Evolutionary conservation across 2,113 vertebrate genomes (phyloP).

Genomic region (Thinocorus orbignyianus): DNA sequence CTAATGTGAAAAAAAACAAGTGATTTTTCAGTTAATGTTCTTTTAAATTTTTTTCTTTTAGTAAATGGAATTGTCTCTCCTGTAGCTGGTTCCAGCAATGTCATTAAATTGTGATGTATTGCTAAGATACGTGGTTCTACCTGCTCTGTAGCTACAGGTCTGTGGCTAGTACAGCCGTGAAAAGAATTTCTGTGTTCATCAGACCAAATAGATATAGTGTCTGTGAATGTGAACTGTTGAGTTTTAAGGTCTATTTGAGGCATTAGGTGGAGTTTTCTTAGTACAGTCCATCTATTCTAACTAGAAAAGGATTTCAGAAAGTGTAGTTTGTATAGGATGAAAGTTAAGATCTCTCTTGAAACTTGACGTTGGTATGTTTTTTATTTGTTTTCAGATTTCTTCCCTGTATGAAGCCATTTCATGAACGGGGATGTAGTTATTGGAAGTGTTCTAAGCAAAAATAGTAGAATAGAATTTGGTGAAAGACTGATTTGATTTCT

Average conservation of each 20-base stretch:
- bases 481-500: not conserved
- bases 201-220: not conserved
- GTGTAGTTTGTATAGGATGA: not conserved
- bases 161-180: not conserved
- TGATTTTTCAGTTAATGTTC: not conserved
- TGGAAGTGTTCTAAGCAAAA: not conserved
- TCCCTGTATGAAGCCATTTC: not conserved
- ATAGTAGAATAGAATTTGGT: not conserved
- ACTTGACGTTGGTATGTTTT: not conserved
- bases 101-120: not conserved
- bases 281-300: not conserved
- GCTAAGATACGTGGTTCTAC: not conserved
- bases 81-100: not conserved
- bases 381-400: not conserved
- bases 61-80: not conserved
- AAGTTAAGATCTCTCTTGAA: not conserved
- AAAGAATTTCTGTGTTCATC: not conserved
- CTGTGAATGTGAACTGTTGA: not conserved
- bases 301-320: not conserved
- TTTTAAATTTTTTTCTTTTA: not conserved
- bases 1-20: not conserved
- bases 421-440: not conserved
- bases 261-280: not conserved
- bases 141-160: not conserved
- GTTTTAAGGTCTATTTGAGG: not conserved